Percentiles rank a stretch among this genome's conserved stretches.
These are phyloP conservation scores for Falco punctatus DNA, from an alignment of 2,113 vertebrate genomes.

Conservation along the genomic window DNA sequence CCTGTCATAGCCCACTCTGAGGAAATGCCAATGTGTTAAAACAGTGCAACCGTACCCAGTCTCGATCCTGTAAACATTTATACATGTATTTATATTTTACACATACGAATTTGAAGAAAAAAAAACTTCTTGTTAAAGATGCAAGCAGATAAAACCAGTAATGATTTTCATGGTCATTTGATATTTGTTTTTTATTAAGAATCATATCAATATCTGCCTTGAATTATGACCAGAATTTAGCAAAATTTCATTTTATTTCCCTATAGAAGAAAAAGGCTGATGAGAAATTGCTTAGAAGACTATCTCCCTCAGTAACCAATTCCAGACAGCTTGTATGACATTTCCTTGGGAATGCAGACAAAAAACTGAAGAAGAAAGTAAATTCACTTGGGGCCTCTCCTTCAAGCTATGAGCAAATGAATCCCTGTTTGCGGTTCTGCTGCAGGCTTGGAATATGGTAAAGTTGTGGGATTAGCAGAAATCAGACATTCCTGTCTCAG, in stretches of 20 bases:
- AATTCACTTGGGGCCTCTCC: slow-evolving; percentile 41
- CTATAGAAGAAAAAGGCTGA: slow-evolving; percentile 44
- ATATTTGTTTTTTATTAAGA: slow-evolving; percentile 39
- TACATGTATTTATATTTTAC: not conserved
- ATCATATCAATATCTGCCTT: slow-evolving; percentile 16
- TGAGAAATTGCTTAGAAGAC: slow-evolving; percentile 59
- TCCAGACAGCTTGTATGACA: slow-evolving; percentile 61
- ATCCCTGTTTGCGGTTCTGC: slow-evolving; percentile 28
- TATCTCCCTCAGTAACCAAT: slow-evolving; percentile 44
- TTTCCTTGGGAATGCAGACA: slow-evolving; percentile 61
- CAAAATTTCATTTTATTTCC: slow-evolving; percentile 51
- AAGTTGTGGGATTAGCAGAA: slow-evolving; percentile 70
- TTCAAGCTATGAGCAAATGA: slow-evolving; percentile 2
- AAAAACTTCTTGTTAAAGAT: not conserved
- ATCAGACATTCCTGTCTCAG: slow-evolving; percentile 68
- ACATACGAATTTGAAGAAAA: not conserved
- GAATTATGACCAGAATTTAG: slow-evolving; percentile 53
- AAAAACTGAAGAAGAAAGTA: slow-evolving; percentile 50
- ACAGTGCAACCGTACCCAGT: not conserved
- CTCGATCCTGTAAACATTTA: not conserved
- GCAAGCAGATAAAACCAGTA: not conserved
- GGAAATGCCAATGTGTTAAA: not conserved
- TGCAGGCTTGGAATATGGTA: slow-evolving; percentile 2
- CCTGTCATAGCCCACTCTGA: not conserved
- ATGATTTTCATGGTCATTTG: slow-evolving; percentile 9